Conservation (phyloP, 2,113 vertebrate species). For the Ginglymostoma cirratum region DNA sequence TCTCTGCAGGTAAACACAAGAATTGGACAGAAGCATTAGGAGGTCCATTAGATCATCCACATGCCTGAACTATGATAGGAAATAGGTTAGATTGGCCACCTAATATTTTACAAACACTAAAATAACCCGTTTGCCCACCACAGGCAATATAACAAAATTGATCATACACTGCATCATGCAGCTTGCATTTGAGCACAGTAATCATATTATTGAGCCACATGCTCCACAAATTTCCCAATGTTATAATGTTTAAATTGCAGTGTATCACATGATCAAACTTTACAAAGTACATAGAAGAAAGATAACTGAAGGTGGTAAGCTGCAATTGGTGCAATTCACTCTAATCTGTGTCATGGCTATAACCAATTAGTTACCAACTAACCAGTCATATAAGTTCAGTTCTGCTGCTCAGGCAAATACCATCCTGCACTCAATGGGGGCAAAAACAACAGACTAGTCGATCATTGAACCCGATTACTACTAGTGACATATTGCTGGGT, state of each 20-base stretch:
- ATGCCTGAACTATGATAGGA: neutral
- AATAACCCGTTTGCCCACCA: neutral
- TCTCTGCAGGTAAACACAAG: neutral
- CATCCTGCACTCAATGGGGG: neutral
- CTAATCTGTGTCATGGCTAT: neutral
- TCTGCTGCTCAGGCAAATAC: neutral
- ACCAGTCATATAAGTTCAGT: neutral
- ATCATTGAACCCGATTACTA: neutral
- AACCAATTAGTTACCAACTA: neutral
- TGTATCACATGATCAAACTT: neutral
- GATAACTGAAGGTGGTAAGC: neutral
- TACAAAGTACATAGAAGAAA: neutral
- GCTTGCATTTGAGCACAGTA: neutral
- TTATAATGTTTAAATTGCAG: neutral
- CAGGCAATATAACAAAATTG: neutral
- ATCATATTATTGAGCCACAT: neutral
- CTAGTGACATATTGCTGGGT: neutral
- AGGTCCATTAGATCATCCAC: neutral
- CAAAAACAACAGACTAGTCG: neutral
- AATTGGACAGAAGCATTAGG: neutral
- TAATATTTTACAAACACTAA: slow-evolving; percentile 4
- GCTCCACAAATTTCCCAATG: no score
- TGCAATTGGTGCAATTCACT: neutral
- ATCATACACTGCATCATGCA: neutral
- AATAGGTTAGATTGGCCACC: neutral